phyloP scores from a whole-genome alignment of 2,113 vertebrate species.

The Orthochromis malagaraziensis region DNA sequence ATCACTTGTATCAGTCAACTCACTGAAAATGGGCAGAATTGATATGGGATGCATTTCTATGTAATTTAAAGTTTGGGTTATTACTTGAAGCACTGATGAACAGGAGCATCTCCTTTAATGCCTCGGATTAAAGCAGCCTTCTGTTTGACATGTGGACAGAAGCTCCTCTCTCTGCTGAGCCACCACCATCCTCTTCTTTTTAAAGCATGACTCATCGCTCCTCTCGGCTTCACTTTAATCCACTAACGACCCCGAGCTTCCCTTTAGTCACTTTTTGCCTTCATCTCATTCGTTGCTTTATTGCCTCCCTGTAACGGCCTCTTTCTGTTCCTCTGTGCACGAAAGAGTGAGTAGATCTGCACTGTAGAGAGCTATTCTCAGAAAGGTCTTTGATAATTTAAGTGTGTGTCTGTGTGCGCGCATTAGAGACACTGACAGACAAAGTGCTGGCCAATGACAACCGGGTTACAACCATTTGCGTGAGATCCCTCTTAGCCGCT shows the following conservation, averaged over 20 bases:
- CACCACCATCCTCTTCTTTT: not conserved
- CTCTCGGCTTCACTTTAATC: not conserved
- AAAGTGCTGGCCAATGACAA: not conserved
- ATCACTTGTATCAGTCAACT: not conserved
- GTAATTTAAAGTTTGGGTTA: not conserved
- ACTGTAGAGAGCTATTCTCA: conserved; percentile 22
- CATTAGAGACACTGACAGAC: not conserved
- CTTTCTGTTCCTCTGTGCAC: not conserved
- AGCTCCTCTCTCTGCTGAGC: not conserved
- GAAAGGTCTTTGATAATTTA: conserved; percentile 14
- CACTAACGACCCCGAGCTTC: not conserved
- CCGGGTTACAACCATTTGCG: not conserved
- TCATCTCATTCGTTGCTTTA: not conserved
- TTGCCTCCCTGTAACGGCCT: not conserved
- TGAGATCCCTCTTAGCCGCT: not conserved
- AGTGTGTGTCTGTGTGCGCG: not conserved
- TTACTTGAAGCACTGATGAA: not conserved
- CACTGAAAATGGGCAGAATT: not conserved
- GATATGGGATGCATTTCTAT: not conserved
- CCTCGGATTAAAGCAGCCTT: not conserved
- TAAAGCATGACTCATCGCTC: not conserved
- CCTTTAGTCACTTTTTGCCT: not conserved
- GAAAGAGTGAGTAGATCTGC: not conserved
- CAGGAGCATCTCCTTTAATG: not conserved
- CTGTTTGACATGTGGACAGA: not conserved